A percentile compares a stretch with the other conserved stretches of the same genome.
Conservation (phyloP, 2,113 vertebrate species). For the Perca flavescens region DNA sequence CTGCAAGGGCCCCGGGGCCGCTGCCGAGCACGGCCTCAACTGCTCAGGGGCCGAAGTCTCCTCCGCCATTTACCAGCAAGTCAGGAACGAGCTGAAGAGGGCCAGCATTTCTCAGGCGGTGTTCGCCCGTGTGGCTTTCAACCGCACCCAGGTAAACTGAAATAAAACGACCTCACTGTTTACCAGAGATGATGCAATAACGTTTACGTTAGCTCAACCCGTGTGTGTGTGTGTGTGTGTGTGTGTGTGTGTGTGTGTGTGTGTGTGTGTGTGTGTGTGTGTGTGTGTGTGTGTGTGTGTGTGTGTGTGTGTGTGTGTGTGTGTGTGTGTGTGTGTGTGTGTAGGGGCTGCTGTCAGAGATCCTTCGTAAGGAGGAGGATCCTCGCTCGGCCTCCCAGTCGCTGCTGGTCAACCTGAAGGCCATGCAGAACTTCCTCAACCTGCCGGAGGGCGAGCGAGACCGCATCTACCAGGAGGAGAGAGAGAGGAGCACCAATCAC, state of each 20-base stretch:
- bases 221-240: not conserved
- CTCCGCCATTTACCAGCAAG: constrained; percentile 97
- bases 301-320: too few relatives aligned
- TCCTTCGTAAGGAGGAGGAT: constrained; percentile 97
- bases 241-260: not conserved
- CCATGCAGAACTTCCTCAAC: constrained; percentile 99
- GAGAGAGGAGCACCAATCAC: constrained; percentile 90
- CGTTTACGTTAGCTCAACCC: not conserved
- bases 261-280: too few relatives aligned
- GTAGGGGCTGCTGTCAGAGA: constrained; percentile 96
- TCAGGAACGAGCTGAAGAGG: constrained; percentile 96
- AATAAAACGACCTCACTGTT: not conserved
- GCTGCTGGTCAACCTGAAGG: constrained; percentile 96
- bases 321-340: too few relatives aligned
- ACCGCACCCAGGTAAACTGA: constrained; percentile 93
- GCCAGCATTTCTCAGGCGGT: constrained; percentile 98
- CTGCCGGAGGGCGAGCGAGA: constrained; percentile 94
- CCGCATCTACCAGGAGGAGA: constrained; percentile 97
- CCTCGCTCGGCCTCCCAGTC: constrained; percentile 97
- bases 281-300: too few relatives aligned
- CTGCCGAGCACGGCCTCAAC: constrained; percentile 79
- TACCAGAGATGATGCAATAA: not conserved
- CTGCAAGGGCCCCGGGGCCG: constrained; percentile 79
- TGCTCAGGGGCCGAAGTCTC: constrained; percentile 89
- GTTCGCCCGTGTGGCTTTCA: constrained; percentile 97